Base-by-base conservation (phyloP, 2,113 vertebrate species). In the Ardeotis arabs region DNA sequence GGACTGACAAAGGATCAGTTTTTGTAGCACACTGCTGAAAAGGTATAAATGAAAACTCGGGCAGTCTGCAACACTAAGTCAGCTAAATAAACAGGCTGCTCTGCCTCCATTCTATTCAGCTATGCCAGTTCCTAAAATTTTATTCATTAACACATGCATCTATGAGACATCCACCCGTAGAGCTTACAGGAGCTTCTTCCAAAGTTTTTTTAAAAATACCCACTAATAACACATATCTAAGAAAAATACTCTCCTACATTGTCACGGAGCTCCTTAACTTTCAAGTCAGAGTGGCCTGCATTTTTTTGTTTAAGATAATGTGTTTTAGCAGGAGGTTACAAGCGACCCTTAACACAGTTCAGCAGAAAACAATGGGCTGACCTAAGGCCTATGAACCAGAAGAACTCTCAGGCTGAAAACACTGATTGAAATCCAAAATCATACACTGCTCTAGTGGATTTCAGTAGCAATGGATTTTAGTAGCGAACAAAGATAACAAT, bases 1-100 rank as follows among this genome's bases (percentile, higher is more conserved):
- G 80, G 66, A 86, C 92, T 95, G 92, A 96, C 90, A 90, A 94
- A 94, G 81, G 94, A 96, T 92, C 58, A 23, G 69, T 22, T 92
- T 95, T 92, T 89, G 55, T 50, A 93, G 84, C 84, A 59, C 58
- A 5, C 50, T 89, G 89, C 96, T 90, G 89, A 84, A 60, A 95
- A 95, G 77, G 74, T 53, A 87, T 70, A 85, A 94, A 93, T 8
- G 35, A 55, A 33, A 96, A 70, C 69, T 33, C 53, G 67, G 83
- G 84, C 86, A 96, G 74, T 1, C 77, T 93, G 88, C 90, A 92
- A 56, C 74, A 75, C 37, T 27, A 90, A 87, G 19, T 74, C 84
- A 92, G 91, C 72, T 89, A 93, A 78, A 95, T 76, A 93, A 90
- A 91, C n/a, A 70, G 24, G 27, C 68, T 86, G 72, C 41, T 86